Evolutionary conservation across 1,140 invertebrate genomes (phyloP), one percentile per base, ranked within the genome.

Genomic region (Drosophila parvula): DNA sequence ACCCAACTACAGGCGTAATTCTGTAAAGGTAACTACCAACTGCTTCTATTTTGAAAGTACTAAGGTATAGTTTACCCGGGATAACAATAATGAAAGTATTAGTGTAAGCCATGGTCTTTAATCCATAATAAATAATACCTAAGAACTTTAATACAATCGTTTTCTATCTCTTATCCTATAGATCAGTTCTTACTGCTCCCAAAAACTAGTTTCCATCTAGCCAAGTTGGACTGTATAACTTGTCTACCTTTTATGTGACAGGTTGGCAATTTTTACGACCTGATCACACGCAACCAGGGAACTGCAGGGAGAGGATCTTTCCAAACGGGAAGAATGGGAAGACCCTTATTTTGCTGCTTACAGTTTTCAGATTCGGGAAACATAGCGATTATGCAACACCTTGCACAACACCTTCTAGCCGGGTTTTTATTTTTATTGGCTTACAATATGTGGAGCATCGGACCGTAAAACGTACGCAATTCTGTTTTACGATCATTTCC

Each of bases 371-470:
- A 14, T 55, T 55, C 34, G 65, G 51, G 9, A 59, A 32, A 38
- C 44, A 11, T n/a, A 27, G 36, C 53, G 45, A 58, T 73, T 73
- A 73, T 71, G 69, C 67, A 73, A 73, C 67, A 50, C 69, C 43
- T 50, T 59, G 69, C 45, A 38, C 18, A n/a, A n/a, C n/a, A n/a
- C 16, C 22, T 22, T 32, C 51, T 38, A 38, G 64, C n/a, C 38
- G 22, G 51, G 51, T 50, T 73, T 53, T 55, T 38, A 55, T 55
- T 55, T 27, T 55, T 73, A 71, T 73, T 73, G 67, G 67, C 67
- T 55, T 69, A 69, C 64, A 51, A 68, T 51, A 55, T 67, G 61
- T 69, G 38, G 65, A 69, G 61, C 61, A 67, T 44, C 65, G 65
- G 62, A 69, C 65, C 65, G 62, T 69, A 69, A 68, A 68, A 65